A percentile compares a stretch with the other conserved stretches of the same genome.
Evolutionary conservation across 23 tunicate genomes (phyloP).

Genomic region (Halocynthia roretzi): DNA sequence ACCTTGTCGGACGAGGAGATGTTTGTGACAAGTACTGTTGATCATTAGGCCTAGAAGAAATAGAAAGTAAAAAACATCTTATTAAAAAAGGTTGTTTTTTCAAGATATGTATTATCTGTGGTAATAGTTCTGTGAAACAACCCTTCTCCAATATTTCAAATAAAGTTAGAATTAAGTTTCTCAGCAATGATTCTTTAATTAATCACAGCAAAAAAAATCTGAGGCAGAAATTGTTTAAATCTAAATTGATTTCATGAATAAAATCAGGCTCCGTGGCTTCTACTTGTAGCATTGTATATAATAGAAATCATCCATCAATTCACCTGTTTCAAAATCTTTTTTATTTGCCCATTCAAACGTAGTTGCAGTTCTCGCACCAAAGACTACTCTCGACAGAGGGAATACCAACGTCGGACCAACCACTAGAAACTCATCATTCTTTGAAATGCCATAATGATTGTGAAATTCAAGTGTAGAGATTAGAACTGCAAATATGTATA

Average conservation of each 20-base stretch:
- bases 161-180: too few relatives aligned
- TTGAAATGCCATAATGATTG: slow-evolving; percentile 32
- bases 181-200: too few relatives aligned
- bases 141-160: too few relatives aligned
- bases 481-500: slow-evolving; percentile 22
- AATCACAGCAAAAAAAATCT: too few relatives aligned
- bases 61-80: neutral
- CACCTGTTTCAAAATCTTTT: slow-evolving; percentile 69
- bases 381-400: slow-evolving; percentile 39
- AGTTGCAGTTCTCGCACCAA: slow-evolving; percentile 37
- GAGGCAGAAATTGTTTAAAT: too few relatives aligned
- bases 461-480: slow-evolving; percentile 29
- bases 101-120: too few relatives aligned
- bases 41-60: slow-evolving; percentile 49
- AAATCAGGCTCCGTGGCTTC: too few relatives aligned
- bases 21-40: slow-evolving; percentile 28
- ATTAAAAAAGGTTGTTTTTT: too few relatives aligned
- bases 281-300: neutral
- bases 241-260: too few relatives aligned
- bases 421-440: neutral
- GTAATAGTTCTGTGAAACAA: too few relatives aligned
- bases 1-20: slow-evolving; percentile 46
- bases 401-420: slow-evolving; percentile 29
- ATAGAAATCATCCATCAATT: neutral
- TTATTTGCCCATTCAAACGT: slow-evolving; percentile 61